Percentiles rank a stretch among this genome's conserved stretches.
Evolutionary conservation across 2,113 vertebrate species (phyloP).

Genomic region (Oxygymnocypris stewartii): DNA sequence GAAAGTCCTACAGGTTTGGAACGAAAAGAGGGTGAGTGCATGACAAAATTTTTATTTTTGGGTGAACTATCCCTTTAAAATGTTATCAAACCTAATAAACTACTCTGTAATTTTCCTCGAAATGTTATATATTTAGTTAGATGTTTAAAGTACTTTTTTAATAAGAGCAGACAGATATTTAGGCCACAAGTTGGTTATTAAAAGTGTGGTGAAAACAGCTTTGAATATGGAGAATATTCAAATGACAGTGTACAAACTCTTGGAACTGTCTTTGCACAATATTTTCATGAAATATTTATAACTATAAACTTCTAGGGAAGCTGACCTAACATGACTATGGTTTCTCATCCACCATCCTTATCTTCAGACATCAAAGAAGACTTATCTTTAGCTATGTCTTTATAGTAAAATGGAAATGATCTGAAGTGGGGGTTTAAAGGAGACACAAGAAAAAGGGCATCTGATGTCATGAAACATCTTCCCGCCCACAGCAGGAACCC

Average conservation of each 20-base stretch:
- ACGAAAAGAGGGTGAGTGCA: background rate
- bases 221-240: background rate
- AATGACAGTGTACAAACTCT: background rate
- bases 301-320: background rate
- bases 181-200: background rate
- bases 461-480: constrained; percentile 41
- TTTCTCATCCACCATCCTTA: background rate
- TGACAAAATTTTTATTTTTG: background rate
- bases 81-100: background rate
- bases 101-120: background rate
- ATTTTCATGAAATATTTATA: background rate
- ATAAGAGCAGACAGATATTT: background rate
- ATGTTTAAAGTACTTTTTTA: background rate
- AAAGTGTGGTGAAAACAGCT: background rate
- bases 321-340: background rate
- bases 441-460: constrained; percentile 26
- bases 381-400: background rate
- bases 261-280: background rate
- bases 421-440: constrained; percentile 42
- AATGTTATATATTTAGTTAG: background rate
- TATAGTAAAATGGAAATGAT: constrained; percentile 51
- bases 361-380: background rate
- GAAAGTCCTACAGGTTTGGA: background rate
- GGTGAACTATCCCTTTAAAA: background rate
- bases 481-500: constrained; percentile 52